These are phyloP conservation scores for Pachyramphus minor DNA, from an alignment of 2,113 vertebrate species.

Conservation along the genomic window DNA sequence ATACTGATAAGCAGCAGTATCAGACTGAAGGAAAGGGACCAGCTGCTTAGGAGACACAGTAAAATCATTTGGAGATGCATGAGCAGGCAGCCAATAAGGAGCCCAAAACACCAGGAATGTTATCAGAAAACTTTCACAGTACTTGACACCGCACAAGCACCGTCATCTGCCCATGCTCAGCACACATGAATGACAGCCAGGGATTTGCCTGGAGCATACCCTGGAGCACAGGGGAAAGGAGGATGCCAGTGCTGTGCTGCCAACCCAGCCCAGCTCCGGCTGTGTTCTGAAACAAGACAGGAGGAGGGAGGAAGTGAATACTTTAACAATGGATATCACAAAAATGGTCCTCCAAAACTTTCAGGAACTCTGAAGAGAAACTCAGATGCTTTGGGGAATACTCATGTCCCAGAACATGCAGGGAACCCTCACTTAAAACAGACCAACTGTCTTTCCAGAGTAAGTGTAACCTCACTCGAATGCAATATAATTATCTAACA, in stretches of 20 bases:
- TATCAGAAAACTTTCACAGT: background rate
- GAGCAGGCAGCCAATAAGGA: background rate
- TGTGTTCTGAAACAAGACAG: background rate
- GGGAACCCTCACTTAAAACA: background rate
- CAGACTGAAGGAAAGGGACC: background rate
- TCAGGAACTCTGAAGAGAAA: background rate
- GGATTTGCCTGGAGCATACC: background rate
- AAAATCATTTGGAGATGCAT: background rate
- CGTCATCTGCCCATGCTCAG: background rate
- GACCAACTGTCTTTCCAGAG: background rate
- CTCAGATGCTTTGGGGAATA: background rate
- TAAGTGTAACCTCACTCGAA: background rate
- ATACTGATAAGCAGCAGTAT: background rate
- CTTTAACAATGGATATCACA: background rate
- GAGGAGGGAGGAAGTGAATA: background rate
- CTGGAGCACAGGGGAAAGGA: background rate
- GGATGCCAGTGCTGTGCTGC: background rate
- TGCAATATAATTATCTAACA: background rate
- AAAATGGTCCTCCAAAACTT: background rate
- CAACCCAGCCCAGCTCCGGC: background rate
- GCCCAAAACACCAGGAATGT: background rate
- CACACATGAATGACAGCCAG: background rate
- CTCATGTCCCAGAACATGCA: fast-evolving
- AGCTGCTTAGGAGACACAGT: background rate
- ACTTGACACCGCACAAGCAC: background rate